A percentile compares a stretch with the other conserved stretches of the same genome.
Evolutionary conservation across 2,113 vertebrate species (phyloP).

Genomic region (Thunnus thynnus): DNA sequence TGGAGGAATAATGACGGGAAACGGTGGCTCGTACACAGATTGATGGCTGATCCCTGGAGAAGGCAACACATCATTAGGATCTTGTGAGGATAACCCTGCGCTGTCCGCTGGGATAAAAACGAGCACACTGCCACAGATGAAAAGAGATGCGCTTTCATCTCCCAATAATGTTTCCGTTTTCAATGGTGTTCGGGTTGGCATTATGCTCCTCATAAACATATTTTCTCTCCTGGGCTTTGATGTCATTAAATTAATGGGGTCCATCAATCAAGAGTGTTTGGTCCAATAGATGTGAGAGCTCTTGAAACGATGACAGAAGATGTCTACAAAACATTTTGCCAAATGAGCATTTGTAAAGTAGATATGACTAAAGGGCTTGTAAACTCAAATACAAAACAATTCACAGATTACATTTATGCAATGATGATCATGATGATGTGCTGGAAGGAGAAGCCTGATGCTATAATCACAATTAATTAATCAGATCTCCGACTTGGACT

Average conservation of each 20-base stretch:
- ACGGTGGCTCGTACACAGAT: conserved; percentile 48
- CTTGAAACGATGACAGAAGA: conserved; percentile 42
- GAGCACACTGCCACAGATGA: conserved; percentile 49
- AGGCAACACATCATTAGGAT: conserved; percentile 68
- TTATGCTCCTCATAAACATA: conserved; percentile 59
- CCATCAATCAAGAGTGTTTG: conserved; percentile 63
- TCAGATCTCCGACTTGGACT: conserved; percentile 2
- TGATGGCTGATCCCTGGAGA: conserved; percentile 67
- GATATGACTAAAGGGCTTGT: background rate
- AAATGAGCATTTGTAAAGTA: conserved; percentile 19
- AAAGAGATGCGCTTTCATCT: conserved; percentile 71
- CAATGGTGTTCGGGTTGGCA: conserved; percentile 48
- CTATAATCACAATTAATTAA: background rate
- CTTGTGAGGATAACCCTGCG: conserved; percentile 38
- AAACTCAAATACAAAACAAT: background rate
- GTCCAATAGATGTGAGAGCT: conserved; percentile 38
- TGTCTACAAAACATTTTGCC: conserved; percentile 12
- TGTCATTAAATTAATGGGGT: conserved; percentile 64
- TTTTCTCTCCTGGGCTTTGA: conserved; percentile 68
- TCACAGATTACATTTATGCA: background rate
- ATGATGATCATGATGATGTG: no score
- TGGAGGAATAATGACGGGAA: conserved; percentile 54
- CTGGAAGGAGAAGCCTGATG: no score
- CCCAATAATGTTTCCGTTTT: conserved; percentile 47
- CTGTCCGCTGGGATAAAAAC: conserved; percentile 24